A percentile compares a stretch with the other conserved stretches of the same genome.
These are phyloP conservation scores for Neomorphus geoffroyi DNA, from an alignment of 2,797 vertebrate species.

Conservation along the genomic window DNA sequence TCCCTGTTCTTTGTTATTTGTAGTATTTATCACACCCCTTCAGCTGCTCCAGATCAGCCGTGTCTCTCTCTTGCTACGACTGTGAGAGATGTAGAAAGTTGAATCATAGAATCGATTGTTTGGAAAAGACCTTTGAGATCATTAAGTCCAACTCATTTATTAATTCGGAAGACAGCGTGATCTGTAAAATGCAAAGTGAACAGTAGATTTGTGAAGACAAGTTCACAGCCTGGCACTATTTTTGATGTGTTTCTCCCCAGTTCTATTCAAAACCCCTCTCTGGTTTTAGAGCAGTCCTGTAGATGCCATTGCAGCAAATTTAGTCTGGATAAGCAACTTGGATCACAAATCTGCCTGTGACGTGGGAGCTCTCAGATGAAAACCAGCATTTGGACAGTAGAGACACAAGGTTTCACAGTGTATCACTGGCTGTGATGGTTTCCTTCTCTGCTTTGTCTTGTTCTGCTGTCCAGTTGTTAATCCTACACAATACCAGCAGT, in stretches of 20 bases:
- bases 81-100: too few relatives aligned
- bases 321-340: background rate
- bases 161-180: too few relatives aligned
- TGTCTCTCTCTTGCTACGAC: too few relatives aligned
- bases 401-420: background rate
- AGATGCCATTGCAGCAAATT: fast-evolving
- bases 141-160: too few relatives aligned
- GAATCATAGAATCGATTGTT: too few relatives aligned
- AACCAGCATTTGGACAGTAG: background rate
- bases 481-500: background rate
- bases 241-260: background rate
- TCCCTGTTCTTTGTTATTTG: too few relatives aligned
- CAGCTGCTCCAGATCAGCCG: too few relatives aligned
- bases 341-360: background rate
- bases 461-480: background rate
- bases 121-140: too few relatives aligned
- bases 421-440: background rate
- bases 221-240: background rate
- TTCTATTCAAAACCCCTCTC: background rate
- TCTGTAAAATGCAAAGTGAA: background rate
- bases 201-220: background rate
- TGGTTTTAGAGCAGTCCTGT: background rate
- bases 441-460: background rate
- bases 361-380: background rate
- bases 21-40: too few relatives aligned